Percentiles rank a stretch among this genome's conserved stretches.
These are phyloP conservation scores for Sebastes aleutianus DNA, from an alignment of 2,797 vertebrate species.

Conservation along the genomic window DNA sequence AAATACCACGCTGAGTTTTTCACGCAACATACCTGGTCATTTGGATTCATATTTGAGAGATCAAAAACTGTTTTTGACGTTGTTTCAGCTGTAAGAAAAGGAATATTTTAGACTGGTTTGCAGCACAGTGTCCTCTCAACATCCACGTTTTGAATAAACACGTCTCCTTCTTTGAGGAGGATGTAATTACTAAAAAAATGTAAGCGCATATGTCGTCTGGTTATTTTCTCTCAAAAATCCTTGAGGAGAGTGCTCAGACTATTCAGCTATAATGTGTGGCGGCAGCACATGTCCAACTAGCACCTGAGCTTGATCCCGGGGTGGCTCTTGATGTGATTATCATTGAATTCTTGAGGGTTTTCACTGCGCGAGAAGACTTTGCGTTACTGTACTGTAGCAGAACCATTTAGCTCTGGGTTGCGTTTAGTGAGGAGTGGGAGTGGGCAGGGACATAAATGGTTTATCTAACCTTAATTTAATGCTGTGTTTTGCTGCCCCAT, in stretches of 20 bases:
- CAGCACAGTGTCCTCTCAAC: conserved; percentile 1
- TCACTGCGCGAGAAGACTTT: conserved; percentile 26
- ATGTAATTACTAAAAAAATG: background rate
- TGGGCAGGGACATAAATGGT: conserved; percentile 23
- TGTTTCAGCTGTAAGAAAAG: conserved; percentile 4
- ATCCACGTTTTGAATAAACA: conserved; percentile 27
- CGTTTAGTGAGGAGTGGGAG: background rate
- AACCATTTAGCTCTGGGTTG: conserved; percentile 23
- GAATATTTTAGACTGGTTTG: conserved; percentile 22
- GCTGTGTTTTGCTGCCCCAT: conserved; percentile 18
- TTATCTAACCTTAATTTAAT: conserved; percentile 47
- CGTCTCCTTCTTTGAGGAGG: background rate
- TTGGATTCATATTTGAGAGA: conserved; percentile 36
- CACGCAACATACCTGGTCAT: conserved; percentile 28
- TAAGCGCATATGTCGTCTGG: background rate
- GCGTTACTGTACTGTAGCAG: conserved; percentile 15
- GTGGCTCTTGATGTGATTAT: conserved; percentile 46
- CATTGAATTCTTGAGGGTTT: conserved; percentile 44
- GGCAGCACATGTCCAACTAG: conserved; percentile 19
- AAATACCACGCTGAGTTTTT: conserved; percentile 28
- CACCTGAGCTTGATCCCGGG: conserved; percentile 29
- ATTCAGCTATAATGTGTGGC: background rate
- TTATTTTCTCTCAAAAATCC: conserved; percentile 33
- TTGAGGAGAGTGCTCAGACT: conserved; percentile 13
- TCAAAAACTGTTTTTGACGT: conserved; percentile 30